Evolutionary conservation across 92 coral and sea anemone genomes (phyloP).

Genomic region (Phymanthus crucifer): DNA sequence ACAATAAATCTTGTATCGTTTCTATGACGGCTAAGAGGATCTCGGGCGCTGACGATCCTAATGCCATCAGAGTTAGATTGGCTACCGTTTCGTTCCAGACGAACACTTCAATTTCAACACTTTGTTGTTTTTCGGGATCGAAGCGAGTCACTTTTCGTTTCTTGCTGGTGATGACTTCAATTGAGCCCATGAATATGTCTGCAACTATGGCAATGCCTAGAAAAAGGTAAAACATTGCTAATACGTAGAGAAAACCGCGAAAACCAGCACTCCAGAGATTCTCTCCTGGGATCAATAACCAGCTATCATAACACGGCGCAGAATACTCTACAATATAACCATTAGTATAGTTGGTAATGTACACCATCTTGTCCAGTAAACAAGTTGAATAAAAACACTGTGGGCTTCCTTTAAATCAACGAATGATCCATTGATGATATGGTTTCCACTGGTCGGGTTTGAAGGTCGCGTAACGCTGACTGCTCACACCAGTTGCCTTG

Average conservation of each 20-base stretch:
- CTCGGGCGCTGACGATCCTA: constrained; percentile 90
- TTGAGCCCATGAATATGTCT: constrained; percentile 84
- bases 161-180: constrained; percentile 86
- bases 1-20: constrained; percentile 63
- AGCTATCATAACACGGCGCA: constrained; percentile 69
- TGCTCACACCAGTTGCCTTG: background rate
- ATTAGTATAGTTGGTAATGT: constrained; percentile 63
- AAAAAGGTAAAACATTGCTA: constrained; percentile 74
- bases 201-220: constrained; percentile 91
- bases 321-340: constrained; percentile 73
- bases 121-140: constrained; percentile 75
- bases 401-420: background rate
- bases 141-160: constrained; percentile 71
- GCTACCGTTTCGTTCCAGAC: constrained; percentile 94
- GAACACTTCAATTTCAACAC: constrained; percentile 81
- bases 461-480: background rate
- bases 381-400: background rate
- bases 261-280: constrained; percentile 70
- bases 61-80: constrained; percentile 80
- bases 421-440: background rate
- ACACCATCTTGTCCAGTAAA: constrained; percentile 32
- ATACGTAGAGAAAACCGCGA: constrained; percentile 62
- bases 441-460: background rate
- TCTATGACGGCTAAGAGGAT: constrained; percentile 80
- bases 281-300: constrained; percentile 77